Percentiles rank a stretch among this genome's conserved stretches.
phyloP scores from a whole-genome alignment of 2,888 invertebrate species.

The Tridacna crocea region DNA sequence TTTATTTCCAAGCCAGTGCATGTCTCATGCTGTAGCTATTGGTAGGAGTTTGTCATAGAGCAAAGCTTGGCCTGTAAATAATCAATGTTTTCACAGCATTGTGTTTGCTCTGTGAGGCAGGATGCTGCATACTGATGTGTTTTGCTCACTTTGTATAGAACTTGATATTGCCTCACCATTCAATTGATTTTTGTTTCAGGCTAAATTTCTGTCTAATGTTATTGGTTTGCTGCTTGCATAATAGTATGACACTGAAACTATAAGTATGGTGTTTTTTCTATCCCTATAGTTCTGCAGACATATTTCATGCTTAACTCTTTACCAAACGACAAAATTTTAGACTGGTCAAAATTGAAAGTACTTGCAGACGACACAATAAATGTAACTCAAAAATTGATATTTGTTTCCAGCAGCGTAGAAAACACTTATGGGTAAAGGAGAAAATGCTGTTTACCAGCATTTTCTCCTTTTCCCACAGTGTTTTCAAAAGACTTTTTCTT shows the following conservation, averaged over 20 bases:
- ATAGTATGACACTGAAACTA: too few relatives aligned
- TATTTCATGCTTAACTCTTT: too few relatives aligned
- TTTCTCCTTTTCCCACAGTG: background rate
- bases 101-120: background rate
- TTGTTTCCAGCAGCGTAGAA: too few relatives aligned
- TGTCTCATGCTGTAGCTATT: background rate
- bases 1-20: conserved; percentile 25
- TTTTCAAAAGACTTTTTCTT: too few relatives aligned
- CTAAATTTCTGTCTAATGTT: too few relatives aligned
- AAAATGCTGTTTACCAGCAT: background rate
- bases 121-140: background rate
- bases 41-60: conserved; percentile 2
- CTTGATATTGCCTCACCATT: background rate
- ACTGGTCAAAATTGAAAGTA: too few relatives aligned
- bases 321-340: too few relatives aligned
- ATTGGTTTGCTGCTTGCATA: too few relatives aligned
- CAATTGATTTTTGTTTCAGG: background rate
- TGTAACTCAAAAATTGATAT: too few relatives aligned
- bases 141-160: background rate
- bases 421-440: background rate
- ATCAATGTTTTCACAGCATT: conserved; percentile 14
- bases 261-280: too few relatives aligned
- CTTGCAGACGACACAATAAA: too few relatives aligned
- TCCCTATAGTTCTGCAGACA: too few relatives aligned
- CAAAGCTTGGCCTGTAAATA: conserved; percentile 11